Percentiles rank a stretch among this genome's conserved stretches.
These are phyloP conservation scores for Drymonia ruficornis DNA, from an alignment of 2,888 invertebrate genomes.

Conservation along the genomic window DNA sequence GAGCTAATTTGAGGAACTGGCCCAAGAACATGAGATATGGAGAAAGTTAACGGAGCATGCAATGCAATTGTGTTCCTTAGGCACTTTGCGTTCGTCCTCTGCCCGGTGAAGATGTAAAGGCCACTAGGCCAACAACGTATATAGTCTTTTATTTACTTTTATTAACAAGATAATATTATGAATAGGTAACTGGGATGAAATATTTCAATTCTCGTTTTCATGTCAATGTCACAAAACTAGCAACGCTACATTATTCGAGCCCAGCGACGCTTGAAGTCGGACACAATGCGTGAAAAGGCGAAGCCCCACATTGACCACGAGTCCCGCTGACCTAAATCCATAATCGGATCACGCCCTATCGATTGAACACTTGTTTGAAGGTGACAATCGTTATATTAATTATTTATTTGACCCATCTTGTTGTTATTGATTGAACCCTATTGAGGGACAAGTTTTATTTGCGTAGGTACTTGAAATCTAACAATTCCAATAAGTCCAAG, in stretches of 20 bases:
- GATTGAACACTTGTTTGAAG: constrained; percentile 2
- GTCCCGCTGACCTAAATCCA: constrained; percentile 5
- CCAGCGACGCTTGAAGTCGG: background rate
- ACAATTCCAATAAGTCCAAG: background rate
- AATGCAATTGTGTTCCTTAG: no score
- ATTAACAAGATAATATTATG: no score
- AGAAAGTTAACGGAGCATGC: no score
- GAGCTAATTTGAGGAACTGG: no score
- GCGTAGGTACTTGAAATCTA: background rate
- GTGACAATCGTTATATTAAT: constrained; percentile 3
- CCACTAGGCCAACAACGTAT: no score
- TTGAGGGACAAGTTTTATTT: background rate
- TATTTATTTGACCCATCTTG: background rate
- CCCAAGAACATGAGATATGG: no score
- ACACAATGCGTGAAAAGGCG: background rate
- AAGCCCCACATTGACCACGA: constrained; percentile 1
- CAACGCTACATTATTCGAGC: background rate
- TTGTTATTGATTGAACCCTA: no score
- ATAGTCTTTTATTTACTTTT: no score
- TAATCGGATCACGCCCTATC: background rate
- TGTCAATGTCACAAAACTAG: background rate
- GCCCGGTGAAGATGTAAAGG: no score
- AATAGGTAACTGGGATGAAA: no score
- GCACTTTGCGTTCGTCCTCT: no score
- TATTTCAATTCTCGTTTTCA: background rate